phyloP scores from a whole-genome alignment of 2,888 invertebrate species.

The Volucella inanis region DNA sequence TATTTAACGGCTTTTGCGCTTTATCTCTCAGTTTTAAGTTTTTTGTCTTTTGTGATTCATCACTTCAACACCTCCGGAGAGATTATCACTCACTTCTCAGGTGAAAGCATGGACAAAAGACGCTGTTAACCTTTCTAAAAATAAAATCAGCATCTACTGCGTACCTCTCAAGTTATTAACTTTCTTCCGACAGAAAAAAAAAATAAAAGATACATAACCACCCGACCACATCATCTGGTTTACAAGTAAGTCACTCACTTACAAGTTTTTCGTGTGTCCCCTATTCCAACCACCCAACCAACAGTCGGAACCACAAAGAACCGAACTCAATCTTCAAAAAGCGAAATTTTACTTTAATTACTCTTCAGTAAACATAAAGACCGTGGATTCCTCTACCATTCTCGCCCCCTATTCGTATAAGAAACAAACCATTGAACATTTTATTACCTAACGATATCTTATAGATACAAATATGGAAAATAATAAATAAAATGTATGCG shows the following conservation, averaged over 20 bases:
- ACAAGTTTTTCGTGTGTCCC: no score
- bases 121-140: slow-evolving; percentile 53
- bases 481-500: slow-evolving; percentile 29
- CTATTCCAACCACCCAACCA: no score
- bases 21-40: slow-evolving; percentile 14
- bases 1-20: neutral
- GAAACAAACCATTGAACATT: neutral
- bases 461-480: slow-evolving; percentile 10
- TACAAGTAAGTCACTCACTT: slow-evolving; percentile 4
- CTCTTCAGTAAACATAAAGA: neutral
- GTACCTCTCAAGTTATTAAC: slow-evolving; percentile 20
- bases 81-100: slow-evolving; percentile 7
- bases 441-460: slow-evolving; percentile 28
- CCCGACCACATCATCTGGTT: slow-evolving; percentile 16
- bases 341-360: slow-evolving; percentile 14
- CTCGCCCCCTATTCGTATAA: neutral
- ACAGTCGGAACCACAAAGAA: no score
- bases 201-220: slow-evolving; percentile 8
- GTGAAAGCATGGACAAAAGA: slow-evolving; percentile 47
- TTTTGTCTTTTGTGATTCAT: neutral
- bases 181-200: slow-evolving; percentile 12
- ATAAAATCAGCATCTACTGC: slow-evolving; percentile 19
- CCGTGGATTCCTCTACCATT: neutral
- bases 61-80: neutral
- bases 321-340: neutral